Base-by-base conservation (phyloP, 2,797 vertebrate species). In the Scolopax rusticola region DNA sequence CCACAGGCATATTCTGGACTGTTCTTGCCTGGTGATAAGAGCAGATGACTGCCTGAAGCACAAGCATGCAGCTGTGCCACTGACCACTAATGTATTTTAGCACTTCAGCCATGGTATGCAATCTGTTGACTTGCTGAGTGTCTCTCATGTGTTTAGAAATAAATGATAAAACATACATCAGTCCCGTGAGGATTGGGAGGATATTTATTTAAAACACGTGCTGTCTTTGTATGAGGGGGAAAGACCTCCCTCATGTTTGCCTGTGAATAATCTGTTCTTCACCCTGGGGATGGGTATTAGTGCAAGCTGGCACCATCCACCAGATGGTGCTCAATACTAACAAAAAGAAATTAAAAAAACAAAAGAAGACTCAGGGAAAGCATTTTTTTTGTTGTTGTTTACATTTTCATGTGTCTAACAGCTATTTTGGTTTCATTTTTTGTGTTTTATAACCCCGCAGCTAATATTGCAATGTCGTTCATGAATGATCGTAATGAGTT, bases 291-390 rank as follows among this genome's bases (percentile, higher is more conserved):
- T 9, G 5, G 27, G 21, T 28, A 7, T 18, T 19, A 14, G 16
- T 69, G 54, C 43, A 61, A 47, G 19, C 65, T 51, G 32, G 36
- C 6, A 43, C 1, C 21, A 28, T 64, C 97, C 97, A 97, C 96
- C 89, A 97, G 97, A 83, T 97, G 97, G 97, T 59, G 96, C 94
- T 97, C 88, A 71, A 53, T 56, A 47, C 94, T 81, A 91, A 83
- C 21, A 78, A 93, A 95, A 92, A 73, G 19, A 41, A 38, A 47
- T 19, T 2, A 1, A 23, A 33, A 45, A 12, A 18, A 41, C 40
- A 41, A 36, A 20, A 20, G 13, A 20, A 33, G 4, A 5, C 4
- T 5, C 9, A 4, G 16, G 5, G 13, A 38, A 87, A 64, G 12
- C 12, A 3, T 36, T 9, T 54, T 28, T 56, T 25, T 25, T 33